Percentiles rank a stretch among this genome's conserved stretches.
Conservation (phyloP, 2,797 vertebrate species). For the Coluber constrictor region DNA sequence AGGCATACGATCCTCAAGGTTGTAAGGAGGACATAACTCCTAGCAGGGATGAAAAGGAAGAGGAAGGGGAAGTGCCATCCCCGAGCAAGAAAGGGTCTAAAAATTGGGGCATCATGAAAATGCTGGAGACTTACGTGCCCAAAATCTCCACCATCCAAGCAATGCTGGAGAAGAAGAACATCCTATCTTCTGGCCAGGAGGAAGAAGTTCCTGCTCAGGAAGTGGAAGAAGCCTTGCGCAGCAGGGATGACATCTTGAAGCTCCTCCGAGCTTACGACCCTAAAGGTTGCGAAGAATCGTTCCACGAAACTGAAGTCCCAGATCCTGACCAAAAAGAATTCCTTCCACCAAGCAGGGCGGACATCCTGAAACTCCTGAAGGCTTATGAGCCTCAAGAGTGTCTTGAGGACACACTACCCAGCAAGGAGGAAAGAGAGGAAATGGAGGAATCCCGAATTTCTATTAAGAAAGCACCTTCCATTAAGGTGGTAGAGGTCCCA, state of each 20-base stretch:
- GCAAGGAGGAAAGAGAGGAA: not conserved
- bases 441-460: not conserved
- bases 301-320: not conserved
- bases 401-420: not conserved
- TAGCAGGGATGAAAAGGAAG: not conserved
- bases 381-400: not conserved
- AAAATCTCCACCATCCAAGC: not conserved
- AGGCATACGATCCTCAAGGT: not conserved
- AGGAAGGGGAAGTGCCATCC: too few relatives aligned
- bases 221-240: not conserved
- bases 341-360: too few relatives aligned
- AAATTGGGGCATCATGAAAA: not conserved
- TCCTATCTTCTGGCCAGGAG: not conserved
- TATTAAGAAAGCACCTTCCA: not conserved
- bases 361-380: not conserved
- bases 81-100: fast-evolving
- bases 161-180: not conserved
- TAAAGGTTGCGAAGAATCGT: not conserved
- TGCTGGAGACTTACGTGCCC: not conserved
- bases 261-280: not conserved
- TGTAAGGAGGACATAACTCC: not conserved
- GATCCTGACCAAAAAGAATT: not conserved
- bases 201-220: not conserved
- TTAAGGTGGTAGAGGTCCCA: not conserved
- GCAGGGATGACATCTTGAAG: not conserved